Conservation (phyloP, 2,113 vertebrate genomes). For the Psettodes erumei region DNA sequence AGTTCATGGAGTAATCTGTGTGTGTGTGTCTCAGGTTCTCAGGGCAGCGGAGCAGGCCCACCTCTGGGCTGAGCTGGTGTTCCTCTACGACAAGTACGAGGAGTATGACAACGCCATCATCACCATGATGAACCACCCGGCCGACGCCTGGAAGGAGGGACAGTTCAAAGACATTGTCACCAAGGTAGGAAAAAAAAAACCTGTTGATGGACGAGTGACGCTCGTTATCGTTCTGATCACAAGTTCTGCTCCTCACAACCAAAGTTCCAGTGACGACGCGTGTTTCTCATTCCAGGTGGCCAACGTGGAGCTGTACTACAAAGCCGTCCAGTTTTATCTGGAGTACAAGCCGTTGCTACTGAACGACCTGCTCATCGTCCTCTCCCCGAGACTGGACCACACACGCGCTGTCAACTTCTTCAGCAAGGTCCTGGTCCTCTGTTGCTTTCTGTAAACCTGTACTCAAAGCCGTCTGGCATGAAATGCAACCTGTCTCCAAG, state of each 20-base stretch:
- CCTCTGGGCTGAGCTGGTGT: slow-evolving; percentile 97
- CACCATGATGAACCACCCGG: slow-evolving; percentile 99
- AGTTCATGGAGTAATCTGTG: not conserved
- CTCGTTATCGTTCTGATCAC: not conserved
- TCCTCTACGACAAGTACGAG: slow-evolving; percentile 99
- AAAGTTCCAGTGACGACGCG: not conserved
- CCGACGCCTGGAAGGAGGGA: slow-evolving; percentile 98
- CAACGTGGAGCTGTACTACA: slow-evolving; percentile 98
- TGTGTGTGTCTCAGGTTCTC: slow-evolving; percentile 86
- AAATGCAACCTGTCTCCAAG: not conserved
- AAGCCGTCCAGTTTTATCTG: slow-evolving; percentile 95
- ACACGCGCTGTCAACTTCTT: slow-evolving; percentile 97
- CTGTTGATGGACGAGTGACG: not conserved
- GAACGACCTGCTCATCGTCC: slow-evolving; percentile 96
- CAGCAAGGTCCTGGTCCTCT: slow-evolving; percentile 87
- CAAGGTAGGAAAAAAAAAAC: slow-evolving; percentile 84
- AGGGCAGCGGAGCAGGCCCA: slow-evolving; percentile 99
- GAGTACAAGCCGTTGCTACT: slow-evolving; percentile 97
- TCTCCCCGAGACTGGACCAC: slow-evolving; percentile 96
- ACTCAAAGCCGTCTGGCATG: not conserved
- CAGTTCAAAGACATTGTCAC: slow-evolving; percentile 99
- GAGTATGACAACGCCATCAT: slow-evolving; percentile 99
- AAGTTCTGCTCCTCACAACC: not conserved
- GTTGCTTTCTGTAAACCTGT: not conserved
- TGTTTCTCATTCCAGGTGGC: slow-evolving; percentile 87